Evolutionary conservation across 2,888 invertebrate genomes (phyloP).

Genomic region (Thera britannica): DNA sequence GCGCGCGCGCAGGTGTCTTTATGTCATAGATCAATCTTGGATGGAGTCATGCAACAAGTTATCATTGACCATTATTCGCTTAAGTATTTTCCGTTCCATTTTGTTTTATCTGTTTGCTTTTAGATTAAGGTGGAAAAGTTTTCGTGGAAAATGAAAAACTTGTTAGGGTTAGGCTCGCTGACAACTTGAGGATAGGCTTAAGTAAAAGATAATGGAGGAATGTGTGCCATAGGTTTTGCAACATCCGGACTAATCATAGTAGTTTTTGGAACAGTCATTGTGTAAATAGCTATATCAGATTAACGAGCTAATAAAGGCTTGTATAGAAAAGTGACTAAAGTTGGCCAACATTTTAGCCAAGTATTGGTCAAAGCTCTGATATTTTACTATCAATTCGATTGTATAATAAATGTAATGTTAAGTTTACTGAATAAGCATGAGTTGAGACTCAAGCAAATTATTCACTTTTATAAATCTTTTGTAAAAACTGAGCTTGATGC

Average conservation of each 20-base stretch:
- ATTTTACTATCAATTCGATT: too few relatives aligned
- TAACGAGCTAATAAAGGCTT: constrained; percentile 7
- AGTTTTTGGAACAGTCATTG: constrained; percentile 14
- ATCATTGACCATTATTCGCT: constrained; percentile 25
- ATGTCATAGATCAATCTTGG: constrained; percentile 61
- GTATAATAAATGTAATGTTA: too few relatives aligned
- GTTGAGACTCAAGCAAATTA: too few relatives aligned
- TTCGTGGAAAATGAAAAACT: constrained; percentile 39
- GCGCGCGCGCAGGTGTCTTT: constrained; percentile 64
- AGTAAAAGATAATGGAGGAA: constrained; percentile 27
- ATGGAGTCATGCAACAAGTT: constrained; percentile 57
- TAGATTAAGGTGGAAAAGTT: constrained; percentile 26
- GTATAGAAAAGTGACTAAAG: background rate
- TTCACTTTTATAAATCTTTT: too few relatives aligned
- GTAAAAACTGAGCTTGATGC: too few relatives aligned
- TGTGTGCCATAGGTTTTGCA: constrained; percentile 26
- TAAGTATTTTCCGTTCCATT: constrained; percentile 36
- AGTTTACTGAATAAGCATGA: too few relatives aligned
- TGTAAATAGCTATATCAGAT: constrained; percentile 3
- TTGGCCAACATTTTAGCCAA: background rate
- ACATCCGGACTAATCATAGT: constrained; percentile 25
- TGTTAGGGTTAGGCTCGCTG: constrained; percentile 25
- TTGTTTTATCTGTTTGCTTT: constrained; percentile 37
- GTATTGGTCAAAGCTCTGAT: background rate
- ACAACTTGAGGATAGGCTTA: constrained; percentile 15